A percentile compares a stretch with the other conserved stretches of the same genome.
These are phyloP conservation scores for Myathropa florea DNA, from an alignment of 2,888 invertebrate genomes.

Conservation along the genomic window DNA sequence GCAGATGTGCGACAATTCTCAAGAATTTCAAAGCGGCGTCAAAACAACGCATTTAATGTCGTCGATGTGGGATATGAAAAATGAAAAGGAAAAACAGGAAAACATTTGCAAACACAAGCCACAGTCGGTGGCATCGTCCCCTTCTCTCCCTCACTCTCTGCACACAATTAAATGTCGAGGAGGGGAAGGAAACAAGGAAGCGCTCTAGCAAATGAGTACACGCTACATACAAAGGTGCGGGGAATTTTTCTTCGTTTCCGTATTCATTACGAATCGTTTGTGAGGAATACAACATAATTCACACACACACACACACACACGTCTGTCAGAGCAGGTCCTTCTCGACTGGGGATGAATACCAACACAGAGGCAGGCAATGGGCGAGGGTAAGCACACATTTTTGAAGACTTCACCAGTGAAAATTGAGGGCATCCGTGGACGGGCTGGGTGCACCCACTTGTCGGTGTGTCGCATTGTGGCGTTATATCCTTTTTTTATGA, in stretches of 20 bases:
- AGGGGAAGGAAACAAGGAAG: background rate
- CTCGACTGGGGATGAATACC: background rate
- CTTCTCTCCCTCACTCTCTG: background rate
- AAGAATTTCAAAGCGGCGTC: slow-evolving; percentile 1
- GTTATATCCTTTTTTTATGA: background rate
- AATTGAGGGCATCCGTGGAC: background rate
- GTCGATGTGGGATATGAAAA: background rate
- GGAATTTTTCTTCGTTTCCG: background rate
- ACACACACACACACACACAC: background rate
- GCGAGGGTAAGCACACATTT: background rate
- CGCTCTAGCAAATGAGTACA: background rate
- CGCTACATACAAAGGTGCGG: background rate
- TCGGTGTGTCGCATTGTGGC: background rate
- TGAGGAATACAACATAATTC: background rate
- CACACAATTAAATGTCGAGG: background rate
- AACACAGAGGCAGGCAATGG: too few relatives aligned
- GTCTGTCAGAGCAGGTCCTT: background rate
- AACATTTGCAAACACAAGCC: slow-evolving; percentile 1
- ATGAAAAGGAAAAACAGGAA: background rate
- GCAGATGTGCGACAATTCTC: background rate
- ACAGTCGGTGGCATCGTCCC: background rate
- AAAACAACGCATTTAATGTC: slow-evolving; percentile 12
- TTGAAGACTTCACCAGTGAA: background rate
- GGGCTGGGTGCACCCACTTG: slow-evolving; percentile 4
- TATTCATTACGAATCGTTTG: background rate